These are phyloP conservation scores for Tenrec ecaudatus DNA, from an alignment of 2,113 vertebrate genomes.

Conservation along the genomic window DNA sequence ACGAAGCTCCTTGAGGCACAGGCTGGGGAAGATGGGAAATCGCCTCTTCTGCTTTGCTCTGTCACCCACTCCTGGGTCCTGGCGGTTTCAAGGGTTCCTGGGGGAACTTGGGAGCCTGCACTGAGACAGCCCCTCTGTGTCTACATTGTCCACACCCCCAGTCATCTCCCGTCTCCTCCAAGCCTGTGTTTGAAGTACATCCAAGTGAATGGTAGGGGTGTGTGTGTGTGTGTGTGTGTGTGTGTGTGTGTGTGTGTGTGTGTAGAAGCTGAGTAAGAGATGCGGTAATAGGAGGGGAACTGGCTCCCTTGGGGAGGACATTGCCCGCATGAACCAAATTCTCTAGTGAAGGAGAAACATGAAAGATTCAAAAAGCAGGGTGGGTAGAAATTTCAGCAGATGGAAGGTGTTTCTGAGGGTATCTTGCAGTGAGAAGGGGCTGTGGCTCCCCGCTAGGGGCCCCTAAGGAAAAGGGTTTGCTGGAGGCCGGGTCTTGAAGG, in stretches of 20 bases:
- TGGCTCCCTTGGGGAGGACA: not conserved
- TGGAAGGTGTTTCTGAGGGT: not conserved
- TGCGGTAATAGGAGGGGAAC: constrained; percentile 48
- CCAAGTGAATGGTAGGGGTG: not conserved
- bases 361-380: not conserved
- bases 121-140: not conserved
- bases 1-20: constrained; percentile 35
- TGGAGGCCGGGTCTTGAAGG: not conserved
- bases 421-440: not conserved
- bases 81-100: not conserved
- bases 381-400: not conserved
- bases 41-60: not conserved
- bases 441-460: not conserved
- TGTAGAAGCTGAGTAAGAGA: constrained; percentile 13
- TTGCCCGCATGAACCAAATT: not conserved
- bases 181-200: constrained; percentile 28
- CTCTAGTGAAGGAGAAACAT: not conserved
- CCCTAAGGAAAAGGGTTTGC: not conserved
- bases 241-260: not conserved
- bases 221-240: fast-evolving
- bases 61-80: not conserved
- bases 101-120: not conserved
- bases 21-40: constrained; percentile 1
- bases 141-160: not conserved
- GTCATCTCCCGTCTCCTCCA: not conserved